phyloP scores from a whole-genome alignment of 2,797 vertebrate species.

The Brachyrhaphis roseni region DNA sequence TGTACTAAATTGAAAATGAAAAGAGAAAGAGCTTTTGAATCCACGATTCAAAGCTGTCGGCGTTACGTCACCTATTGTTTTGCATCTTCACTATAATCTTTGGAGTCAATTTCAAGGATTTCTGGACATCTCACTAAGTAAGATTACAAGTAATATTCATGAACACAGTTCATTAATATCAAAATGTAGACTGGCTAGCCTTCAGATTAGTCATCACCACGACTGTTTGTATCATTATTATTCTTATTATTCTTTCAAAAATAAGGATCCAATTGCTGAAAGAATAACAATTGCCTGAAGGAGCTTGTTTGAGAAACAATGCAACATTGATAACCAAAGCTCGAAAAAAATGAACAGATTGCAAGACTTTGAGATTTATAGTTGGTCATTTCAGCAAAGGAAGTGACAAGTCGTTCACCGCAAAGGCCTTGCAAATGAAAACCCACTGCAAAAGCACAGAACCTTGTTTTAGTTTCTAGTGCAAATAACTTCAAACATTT shows the following conservation, averaged over 20 bases:
- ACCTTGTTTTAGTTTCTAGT: too few species aligned
- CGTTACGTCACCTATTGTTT: too few species aligned
- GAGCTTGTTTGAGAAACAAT: neutral
- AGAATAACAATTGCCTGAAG: too few species aligned
- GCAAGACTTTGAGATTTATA: neutral
- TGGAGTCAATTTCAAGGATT: neutral
- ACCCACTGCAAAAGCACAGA: too few species aligned
- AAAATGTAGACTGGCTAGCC: neutral
- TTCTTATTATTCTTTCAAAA: neutral
- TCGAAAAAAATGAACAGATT: neutral
- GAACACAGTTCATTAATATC: neutral
- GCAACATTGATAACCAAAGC: neutral
- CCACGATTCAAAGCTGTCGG: neutral
- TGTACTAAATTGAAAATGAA: neutral
- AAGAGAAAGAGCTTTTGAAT: neutral
- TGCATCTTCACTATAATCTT: neutral
- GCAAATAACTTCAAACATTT: too few species aligned
- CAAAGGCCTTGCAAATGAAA: conserved; percentile 2
- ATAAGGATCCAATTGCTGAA: too few species aligned
- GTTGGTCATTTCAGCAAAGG: neutral
- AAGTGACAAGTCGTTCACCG: conserved; percentile 6
- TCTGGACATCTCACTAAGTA: neutral
- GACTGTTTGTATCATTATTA: neutral
- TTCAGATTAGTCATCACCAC: neutral
- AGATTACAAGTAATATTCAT: neutral